These are phyloP conservation scores for Aphelenchoides fujianensis DNA, from an alignment of 1,140 invertebrate species.

Conservation along the genomic window DNA sequence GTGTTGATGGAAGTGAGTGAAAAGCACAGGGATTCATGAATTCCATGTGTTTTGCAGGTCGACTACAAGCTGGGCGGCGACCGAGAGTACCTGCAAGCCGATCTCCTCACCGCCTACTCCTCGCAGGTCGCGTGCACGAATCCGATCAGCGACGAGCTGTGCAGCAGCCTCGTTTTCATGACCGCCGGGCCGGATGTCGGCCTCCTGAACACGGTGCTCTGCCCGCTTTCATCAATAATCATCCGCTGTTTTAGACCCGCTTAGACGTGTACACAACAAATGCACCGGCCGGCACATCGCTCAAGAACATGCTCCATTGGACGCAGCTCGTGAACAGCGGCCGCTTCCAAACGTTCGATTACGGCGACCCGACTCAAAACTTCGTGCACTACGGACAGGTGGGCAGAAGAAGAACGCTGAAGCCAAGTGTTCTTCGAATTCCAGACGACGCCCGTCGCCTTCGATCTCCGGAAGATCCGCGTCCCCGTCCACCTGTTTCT, in stretches of 20 bases:
- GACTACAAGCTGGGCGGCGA: no score
- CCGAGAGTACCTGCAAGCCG: constrained; percentile 10
- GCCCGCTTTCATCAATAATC: constrained; percentile 33
- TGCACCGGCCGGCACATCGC: constrained; percentile 24
- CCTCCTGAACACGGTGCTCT: constrained; percentile 25
- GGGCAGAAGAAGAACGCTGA: no score
- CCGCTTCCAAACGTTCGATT: constrained; percentile 22
- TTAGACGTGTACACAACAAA: no score
- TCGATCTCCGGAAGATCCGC: no score
- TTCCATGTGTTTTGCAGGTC: not conserved
- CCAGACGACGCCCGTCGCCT: no score
- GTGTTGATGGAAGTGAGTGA: no score
- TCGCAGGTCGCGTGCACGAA: constrained; percentile 10
- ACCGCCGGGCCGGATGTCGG: constrained; percentile 16
- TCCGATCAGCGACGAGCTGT: constrained; percentile 1
- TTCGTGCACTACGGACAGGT: no score
- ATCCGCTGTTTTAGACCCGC: no score
- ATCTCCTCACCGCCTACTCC: not conserved
- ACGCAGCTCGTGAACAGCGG: constrained; percentile 14
- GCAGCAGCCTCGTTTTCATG: constrained; percentile 17
- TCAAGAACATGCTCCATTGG: constrained; percentile 25
- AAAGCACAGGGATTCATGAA: not conserved
- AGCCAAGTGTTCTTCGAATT: no score
- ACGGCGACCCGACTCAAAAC: no score
- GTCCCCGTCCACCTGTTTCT: no score